These are phyloP conservation scores for Thaleichthys pacificus DNA, from an alignment of 2,797 vertebrate genomes.

Conservation along the genomic window DNA sequence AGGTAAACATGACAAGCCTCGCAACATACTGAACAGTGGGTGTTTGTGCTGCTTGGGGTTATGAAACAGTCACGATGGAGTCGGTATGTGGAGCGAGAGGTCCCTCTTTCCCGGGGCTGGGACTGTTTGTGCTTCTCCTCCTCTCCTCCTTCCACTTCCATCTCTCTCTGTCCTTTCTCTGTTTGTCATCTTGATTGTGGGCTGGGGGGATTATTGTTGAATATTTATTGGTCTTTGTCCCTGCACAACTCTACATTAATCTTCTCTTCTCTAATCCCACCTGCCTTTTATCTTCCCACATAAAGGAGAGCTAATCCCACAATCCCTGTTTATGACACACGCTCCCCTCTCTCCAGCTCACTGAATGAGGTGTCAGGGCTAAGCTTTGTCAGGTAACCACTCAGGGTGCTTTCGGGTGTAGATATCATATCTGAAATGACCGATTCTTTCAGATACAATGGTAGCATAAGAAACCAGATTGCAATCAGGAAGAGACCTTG, in stretches of 20 bases:
- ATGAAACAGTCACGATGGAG: too few species aligned
- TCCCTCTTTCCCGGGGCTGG: constrained; percentile 36
- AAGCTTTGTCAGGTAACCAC: not conserved
- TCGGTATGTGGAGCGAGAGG: too few species aligned
- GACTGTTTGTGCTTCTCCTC: constrained; percentile 33
- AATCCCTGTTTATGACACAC: constrained; percentile 65
- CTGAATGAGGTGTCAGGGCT: not conserved
- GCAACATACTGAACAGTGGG: too few species aligned
- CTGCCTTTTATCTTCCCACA: constrained; percentile 73
- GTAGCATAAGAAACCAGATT: not conserved
- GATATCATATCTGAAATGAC: not conserved
- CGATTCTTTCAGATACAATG: not conserved
- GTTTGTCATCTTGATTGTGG: constrained; percentile 70
- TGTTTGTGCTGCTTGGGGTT: too few species aligned
- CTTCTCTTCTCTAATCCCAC: constrained; percentile 67
- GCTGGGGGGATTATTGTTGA: constrained; percentile 70
- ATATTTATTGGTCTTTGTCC: constrained; percentile 73
- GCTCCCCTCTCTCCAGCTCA: not conserved
- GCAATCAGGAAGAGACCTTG: too few species aligned
- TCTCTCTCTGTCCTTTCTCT: constrained; percentile 37
- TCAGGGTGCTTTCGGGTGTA: not conserved
- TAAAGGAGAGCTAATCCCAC: constrained; percentile 71
- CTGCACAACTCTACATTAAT: constrained; percentile 72
- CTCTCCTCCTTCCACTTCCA: constrained; percentile 18
- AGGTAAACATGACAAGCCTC: too few species aligned